Percentiles rank a stretch among this genome's conserved stretches.
phyloP scores from a whole-genome alignment of 1,140 invertebrate species.

The Andricus grossulariae region DNA sequence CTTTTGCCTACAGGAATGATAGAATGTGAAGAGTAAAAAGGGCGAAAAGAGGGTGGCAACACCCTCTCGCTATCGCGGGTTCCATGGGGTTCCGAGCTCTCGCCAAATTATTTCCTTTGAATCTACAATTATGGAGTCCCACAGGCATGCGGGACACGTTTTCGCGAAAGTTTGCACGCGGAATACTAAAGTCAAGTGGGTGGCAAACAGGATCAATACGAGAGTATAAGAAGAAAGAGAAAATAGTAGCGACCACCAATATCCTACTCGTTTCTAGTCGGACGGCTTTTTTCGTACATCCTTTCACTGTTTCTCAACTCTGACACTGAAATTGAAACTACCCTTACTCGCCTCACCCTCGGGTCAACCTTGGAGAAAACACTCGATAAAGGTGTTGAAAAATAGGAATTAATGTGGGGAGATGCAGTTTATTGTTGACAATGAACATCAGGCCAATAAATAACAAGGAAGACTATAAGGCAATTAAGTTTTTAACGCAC shows the following conservation, averaged over 20 bases:
- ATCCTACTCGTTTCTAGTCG: conserved; percentile 1
- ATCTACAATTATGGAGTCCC: conserved; percentile 73
- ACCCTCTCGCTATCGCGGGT: conserved; percentile 46
- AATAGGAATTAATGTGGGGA: background rate
- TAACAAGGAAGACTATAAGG: too few relatives aligned
- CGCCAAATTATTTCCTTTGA: conserved; percentile 74
- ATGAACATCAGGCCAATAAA: too few relatives aligned
- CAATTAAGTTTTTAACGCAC: too few relatives aligned
- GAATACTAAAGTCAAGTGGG: conserved; percentile 72
- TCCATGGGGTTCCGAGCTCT: conserved; percentile 36
- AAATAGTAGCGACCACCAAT: conserved; percentile 14
- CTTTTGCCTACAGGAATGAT: conserved; percentile 3
- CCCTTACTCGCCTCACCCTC: background rate
- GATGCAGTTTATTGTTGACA: too few relatives aligned
- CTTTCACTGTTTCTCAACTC: conserved; percentile 7
- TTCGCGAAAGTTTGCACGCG: conserved; percentile 69
- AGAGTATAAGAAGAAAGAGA: conserved; percentile 35
- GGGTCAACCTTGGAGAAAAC: conserved; percentile 4
- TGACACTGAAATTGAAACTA: conserved; percentile 28
- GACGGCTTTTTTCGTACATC: conserved; percentile 1
- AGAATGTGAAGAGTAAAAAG: background rate
- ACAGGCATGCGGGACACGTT: conserved; percentile 72
- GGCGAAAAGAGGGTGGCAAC: conserved; percentile 26
- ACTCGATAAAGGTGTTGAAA: background rate
- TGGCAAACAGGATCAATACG: conserved; percentile 49